phyloP scores from a whole-genome alignment of 2,888 invertebrate genomes.

The Auanema freiburgensis region DNA sequence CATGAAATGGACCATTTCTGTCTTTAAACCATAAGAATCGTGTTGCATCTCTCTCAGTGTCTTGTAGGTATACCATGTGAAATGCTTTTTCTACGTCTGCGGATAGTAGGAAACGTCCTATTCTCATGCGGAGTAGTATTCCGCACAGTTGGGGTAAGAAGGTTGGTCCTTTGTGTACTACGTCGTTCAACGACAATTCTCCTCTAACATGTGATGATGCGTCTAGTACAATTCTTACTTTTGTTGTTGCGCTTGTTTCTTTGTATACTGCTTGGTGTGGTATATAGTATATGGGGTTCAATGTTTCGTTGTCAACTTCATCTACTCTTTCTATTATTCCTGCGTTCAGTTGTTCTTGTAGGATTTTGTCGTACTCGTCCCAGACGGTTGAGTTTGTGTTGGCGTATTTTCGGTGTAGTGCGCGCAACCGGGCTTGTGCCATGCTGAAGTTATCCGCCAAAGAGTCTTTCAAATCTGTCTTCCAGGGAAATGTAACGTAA shows the following conservation, averaged over 20 bases:
- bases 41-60: too few species aligned
- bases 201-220: conserved; percentile 24
- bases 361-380: conserved; percentile 17
- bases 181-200: conserved; percentile 29
- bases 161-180: conserved; percentile 28
- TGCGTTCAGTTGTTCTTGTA: conserved; percentile 18
- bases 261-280: conserved; percentile 33
- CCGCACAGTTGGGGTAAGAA: conserved; percentile 27
- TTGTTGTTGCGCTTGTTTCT: conserved; percentile 24
- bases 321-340: conserved; percentile 32
- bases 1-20: not conserved
- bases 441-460: conserved; percentile 9
- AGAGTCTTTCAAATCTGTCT: not conserved
- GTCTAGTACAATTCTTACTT: conserved; percentile 41
- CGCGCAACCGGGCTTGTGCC: conserved; percentile 2
- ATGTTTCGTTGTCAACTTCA: too few species aligned
- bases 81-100: too few species aligned
- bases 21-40: conserved; percentile 43
- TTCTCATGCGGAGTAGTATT: conserved; percentile 31
- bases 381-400: not conserved
- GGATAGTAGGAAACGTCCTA: conserved; percentile 5
- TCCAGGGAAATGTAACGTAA: not conserved
- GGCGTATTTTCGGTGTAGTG: too few species aligned
- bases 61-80: too few species aligned
- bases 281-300: conserved; percentile 30